Conservation (phyloP, 2,113 vertebrate genomes). For the Engraulis encrasicolus region DNA sequence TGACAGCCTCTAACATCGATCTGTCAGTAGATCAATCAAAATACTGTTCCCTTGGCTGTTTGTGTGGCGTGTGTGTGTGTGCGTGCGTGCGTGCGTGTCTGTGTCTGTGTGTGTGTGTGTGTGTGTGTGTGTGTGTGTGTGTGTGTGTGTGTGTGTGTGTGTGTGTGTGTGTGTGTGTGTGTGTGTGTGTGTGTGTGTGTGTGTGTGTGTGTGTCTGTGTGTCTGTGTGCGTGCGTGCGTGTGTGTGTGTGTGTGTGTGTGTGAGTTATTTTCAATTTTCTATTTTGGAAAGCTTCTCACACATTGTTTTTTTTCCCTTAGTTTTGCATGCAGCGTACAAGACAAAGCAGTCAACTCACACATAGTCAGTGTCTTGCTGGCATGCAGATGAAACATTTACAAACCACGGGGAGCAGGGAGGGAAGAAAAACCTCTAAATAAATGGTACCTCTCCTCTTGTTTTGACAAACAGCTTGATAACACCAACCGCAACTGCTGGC, state of each 20-base stretch:
- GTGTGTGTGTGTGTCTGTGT: too few relatives aligned
- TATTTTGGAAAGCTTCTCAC: not conserved
- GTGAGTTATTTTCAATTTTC: too few relatives aligned
- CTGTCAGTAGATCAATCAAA: not conserved
- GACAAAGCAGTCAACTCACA: not conserved
- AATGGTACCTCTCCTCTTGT: not conserved
- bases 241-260: too few relatives aligned
- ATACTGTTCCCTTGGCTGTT: not conserved
- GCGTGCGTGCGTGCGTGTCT: too few relatives aligned
- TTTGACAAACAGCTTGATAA: constrained; percentile 16
- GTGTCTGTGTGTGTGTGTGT: too few relatives aligned
- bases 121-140: too few relatives aligned
- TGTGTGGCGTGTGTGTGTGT: too few relatives aligned
- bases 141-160: too few relatives aligned
- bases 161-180: too few relatives aligned
- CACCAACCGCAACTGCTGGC: not conserved
- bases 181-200: too few relatives aligned
- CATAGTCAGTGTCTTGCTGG: not conserved
- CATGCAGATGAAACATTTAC: not conserved
- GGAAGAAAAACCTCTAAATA: not conserved
- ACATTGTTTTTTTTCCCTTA: not conserved
- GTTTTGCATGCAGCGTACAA: not conserved
- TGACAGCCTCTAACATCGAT: not conserved
- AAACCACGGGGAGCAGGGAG: not conserved
- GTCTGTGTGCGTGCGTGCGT: too few relatives aligned